Evolutionary conservation across 2,113 vertebrate species (phyloP).

Genomic region (Propithecus coquereli): DNA sequence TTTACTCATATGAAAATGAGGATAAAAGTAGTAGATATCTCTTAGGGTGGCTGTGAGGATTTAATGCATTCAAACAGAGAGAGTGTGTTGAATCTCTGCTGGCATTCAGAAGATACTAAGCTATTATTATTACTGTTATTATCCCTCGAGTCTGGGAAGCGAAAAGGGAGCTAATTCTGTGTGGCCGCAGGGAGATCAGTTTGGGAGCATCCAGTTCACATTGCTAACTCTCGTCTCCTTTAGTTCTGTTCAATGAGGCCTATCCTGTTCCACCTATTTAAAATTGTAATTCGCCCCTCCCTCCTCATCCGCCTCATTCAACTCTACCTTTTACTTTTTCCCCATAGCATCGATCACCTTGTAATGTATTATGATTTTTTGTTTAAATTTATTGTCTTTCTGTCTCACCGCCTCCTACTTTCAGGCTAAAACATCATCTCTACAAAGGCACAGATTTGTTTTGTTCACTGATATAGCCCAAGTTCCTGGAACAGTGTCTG

Average conservation of each 20-base stretch:
- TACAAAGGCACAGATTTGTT: background rate
- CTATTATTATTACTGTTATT: background rate
- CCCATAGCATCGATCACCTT: background rate
- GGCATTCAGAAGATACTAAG: background rate
- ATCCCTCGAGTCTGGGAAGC: background rate
- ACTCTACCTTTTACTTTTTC: background rate
- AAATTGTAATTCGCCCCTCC: background rate
- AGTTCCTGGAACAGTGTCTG: background rate
- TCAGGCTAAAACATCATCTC: background rate
- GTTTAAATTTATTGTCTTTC: background rate
- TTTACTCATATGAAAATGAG: background rate
- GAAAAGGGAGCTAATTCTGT: background rate
- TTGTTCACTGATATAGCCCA: background rate
- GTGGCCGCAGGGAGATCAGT: rapidly evolving
- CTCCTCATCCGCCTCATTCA: background rate
- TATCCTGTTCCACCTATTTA: background rate
- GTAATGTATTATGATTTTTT: background rate
- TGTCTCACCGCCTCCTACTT: background rate
- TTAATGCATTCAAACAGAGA: background rate
- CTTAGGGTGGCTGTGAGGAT: background rate
- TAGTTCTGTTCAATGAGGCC: background rate
- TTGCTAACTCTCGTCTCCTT: background rate
- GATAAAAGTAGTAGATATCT: background rate
- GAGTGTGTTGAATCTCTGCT: background rate
- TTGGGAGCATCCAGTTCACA: background rate